A percentile compares a stretch with the other conserved stretches of the same genome.
Evolutionary conservation across 2,888 invertebrate genomes (phyloP).

Genomic region (Athetis lepigone): DNA sequence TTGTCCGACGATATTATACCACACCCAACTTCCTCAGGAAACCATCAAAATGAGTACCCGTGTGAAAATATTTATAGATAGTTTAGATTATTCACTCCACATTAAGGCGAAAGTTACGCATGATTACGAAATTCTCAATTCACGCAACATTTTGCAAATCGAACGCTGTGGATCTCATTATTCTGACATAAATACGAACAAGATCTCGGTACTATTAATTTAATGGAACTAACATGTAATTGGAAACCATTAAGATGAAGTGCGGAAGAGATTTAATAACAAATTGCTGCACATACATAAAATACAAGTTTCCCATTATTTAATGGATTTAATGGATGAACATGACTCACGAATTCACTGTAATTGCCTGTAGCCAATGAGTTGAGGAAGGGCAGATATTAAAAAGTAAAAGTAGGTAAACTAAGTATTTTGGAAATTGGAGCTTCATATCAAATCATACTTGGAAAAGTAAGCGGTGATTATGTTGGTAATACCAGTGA

Average conservation of each 20-base stretch:
- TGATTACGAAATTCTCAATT: slow-evolving; percentile 1
- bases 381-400: slow-evolving; percentile 1
- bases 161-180: not conserved
- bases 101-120: slow-evolving; percentile 7
- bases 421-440: not conserved
- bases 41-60: not conserved
- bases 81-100: not conserved
- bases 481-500: not conserved
- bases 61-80: slow-evolving; percentile 7
- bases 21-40: not conserved
- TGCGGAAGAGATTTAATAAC: slow-evolving; percentile 44
- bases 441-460: not conserved
- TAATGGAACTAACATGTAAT: slow-evolving; percentile 29
- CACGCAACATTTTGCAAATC: slow-evolving; percentile 10
- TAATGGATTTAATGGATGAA: slow-evolving; percentile 36
- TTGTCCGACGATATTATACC: not conserved
- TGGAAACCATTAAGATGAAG: slow-evolving; percentile 46
- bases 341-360: slow-evolving; percentile 21
- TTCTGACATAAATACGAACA: not conserved
- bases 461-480: not conserved
- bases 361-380: slow-evolving; percentile 22
- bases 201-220: not conserved
- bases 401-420: slow-evolving; percentile 13
- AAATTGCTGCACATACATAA: slow-evolving; percentile 24
- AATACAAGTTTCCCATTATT: slow-evolving; percentile 32